Evolutionary conservation across 2,113 vertebrate genomes (phyloP).

Genomic region (Eretmochelys imbricata): DNA sequence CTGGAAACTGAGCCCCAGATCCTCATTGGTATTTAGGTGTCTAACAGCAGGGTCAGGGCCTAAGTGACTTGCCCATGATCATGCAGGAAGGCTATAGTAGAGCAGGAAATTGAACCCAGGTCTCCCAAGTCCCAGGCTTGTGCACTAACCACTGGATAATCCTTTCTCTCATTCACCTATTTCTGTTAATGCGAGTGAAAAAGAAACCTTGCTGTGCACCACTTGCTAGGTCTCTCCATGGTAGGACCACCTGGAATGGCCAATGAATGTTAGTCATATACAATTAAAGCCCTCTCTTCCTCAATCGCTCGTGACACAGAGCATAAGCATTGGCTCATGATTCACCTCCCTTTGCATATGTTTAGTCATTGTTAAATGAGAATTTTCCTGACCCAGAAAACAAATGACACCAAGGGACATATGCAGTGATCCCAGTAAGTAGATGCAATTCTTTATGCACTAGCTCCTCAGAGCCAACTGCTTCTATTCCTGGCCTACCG

Average conservation of each 20-base stretch:
- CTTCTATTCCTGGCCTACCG: background rate
- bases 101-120: background rate
- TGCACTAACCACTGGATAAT: background rate
- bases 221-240: background rate
- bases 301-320: background rate
- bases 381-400: background rate
- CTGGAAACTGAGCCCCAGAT: background rate
- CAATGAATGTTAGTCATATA: background rate
- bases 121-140: background rate
- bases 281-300: background rate
- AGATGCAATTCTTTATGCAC: background rate
- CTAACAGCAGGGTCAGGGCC: background rate
- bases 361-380: background rate
- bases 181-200: background rate
- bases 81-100: background rate
- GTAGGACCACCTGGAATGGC: background rate
- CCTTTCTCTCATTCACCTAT: background rate
- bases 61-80: too few relatives aligned
- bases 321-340: background rate
- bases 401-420: background rate
- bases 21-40: background rate
- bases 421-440: background rate
- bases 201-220: background rate
- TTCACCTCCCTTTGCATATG: background rate
- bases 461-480: background rate